A percentile compares a stretch with the other conserved stretches of the same genome.
Conservation (phyloP, 2,888 invertebrate species). For the Salpingus planirostris region DNA sequence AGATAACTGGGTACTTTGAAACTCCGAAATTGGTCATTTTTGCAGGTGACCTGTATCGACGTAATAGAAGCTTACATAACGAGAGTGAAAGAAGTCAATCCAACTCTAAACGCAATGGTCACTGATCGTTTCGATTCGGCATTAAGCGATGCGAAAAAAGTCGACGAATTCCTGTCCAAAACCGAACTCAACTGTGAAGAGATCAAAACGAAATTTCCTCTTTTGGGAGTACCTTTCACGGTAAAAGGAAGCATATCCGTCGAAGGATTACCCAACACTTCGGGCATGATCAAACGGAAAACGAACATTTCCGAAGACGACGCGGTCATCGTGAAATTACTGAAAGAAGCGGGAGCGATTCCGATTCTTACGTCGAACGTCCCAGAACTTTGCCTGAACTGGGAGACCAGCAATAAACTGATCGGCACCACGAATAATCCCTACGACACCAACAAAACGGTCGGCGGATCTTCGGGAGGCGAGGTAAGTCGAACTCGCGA, state of each 20-base stretch:
- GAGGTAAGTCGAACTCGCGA: no score
- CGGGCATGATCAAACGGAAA: slow-evolving; percentile 50
- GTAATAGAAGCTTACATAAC: slow-evolving; percentile 65
- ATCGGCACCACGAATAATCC: slow-evolving; percentile 78
- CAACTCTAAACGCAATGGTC: slow-evolving; percentile 69
- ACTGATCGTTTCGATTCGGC: slow-evolving; percentile 70
- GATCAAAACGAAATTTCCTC: slow-evolving; percentile 58
- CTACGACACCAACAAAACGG: slow-evolving; percentile 61
- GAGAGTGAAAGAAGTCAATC: slow-evolving; percentile 70
- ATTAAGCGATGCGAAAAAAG: slow-evolving; percentile 60
- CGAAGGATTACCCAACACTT: slow-evolving; percentile 51
- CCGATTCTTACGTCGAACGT: slow-evolving; percentile 76
- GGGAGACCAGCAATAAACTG: slow-evolving; percentile 73
- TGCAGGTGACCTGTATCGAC: slow-evolving; percentile 61
- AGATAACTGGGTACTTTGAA: no score
- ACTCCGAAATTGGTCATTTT: no score
- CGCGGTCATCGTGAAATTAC: slow-evolving; percentile 55
- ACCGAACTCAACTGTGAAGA: slow-evolving; percentile 44
- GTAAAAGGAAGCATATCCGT: slow-evolving; percentile 57
- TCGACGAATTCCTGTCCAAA: slow-evolving; percentile 58
- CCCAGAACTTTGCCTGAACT: slow-evolving; percentile 81
- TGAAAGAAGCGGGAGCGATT: slow-evolving; percentile 67
- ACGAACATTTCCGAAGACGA: slow-evolving; percentile 53
- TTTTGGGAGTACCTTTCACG: slow-evolving; percentile 77
- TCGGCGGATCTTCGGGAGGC: slow-evolving; percentile 86